Evolutionary conservation across 2,797 vertebrate genomes (phyloP).

Genomic region (Rhynchotus rufescens): DNA sequence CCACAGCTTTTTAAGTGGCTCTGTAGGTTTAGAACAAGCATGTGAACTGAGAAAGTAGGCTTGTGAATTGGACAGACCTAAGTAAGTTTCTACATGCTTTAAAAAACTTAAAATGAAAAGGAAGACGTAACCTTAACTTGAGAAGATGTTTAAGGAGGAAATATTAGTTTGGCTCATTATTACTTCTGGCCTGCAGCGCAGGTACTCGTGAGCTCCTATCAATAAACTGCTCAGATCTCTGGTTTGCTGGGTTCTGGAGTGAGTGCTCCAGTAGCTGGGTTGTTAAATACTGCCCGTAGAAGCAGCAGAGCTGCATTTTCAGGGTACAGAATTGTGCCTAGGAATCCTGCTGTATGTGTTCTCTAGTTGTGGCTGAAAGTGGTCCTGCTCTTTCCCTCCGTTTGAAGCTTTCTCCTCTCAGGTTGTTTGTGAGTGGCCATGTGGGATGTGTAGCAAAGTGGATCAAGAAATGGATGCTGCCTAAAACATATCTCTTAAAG

Average conservation of each 20-base stretch:
- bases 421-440: not conserved
- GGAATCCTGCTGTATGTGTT: not conserved
- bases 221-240: not conserved
- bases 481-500: not conserved
- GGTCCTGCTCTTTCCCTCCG: too few species aligned
- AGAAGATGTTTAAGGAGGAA: not conserved
- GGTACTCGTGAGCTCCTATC: not conserved
- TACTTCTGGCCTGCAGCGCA: not conserved
- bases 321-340: not conserved
- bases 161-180: not conserved
- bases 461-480: not conserved
- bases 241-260: not conserved
- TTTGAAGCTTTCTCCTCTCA: not conserved
- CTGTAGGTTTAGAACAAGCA: slow-evolving; percentile 17
- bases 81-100: not conserved
- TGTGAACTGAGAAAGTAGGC: not conserved
- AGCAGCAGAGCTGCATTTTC: not conserved
- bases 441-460: not conserved
- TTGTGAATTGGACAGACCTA: not conserved
- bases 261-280: not conserved
- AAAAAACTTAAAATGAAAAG: not conserved
- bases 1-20: not conserved
- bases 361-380: not conserved
- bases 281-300: not conserved
- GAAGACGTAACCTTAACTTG: not conserved